Conservation (phyloP, 2,113 vertebrate species). For the Podarcis muralis region DNA sequence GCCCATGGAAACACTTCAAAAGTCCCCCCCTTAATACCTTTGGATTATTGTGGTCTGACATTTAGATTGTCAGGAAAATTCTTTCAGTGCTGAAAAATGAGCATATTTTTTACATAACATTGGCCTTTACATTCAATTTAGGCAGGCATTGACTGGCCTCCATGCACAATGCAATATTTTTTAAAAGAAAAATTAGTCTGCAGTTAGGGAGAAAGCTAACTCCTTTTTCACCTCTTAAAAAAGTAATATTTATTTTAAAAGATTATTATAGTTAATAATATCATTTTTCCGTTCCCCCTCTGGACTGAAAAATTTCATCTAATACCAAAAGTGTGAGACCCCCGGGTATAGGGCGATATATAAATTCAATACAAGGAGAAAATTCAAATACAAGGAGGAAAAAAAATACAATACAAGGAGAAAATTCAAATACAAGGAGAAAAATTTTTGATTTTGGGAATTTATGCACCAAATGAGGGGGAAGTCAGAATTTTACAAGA, state of each 20-base stretch:
- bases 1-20: constrained; percentile 3
- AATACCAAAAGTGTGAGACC: background rate
- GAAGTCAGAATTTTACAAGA: too few species aligned
- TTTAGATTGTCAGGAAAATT: background rate
- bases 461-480: too few species aligned
- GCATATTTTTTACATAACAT: background rate
- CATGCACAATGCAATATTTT: background rate
- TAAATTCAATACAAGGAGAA: too few species aligned
- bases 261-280: too few species aligned
- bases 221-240: background rate
- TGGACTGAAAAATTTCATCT: background rate
- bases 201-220: background rate
- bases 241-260: background rate
- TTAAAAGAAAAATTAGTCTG: background rate
- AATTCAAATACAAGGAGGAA: too few species aligned
- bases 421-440: too few species aligned
- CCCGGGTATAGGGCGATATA: too few species aligned
- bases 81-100: background rate
- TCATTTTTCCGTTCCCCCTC: background rate
- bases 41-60: constrained; percentile 20
- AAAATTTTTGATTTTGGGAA: too few species aligned
- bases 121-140: too few species aligned
- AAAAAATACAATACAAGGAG: too few species aligned
- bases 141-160: background rate
- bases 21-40: background rate